Evolutionary conservation across 2,888 invertebrate genomes (phyloP).

Genomic region (Synanthedon vespiformis): DNA sequence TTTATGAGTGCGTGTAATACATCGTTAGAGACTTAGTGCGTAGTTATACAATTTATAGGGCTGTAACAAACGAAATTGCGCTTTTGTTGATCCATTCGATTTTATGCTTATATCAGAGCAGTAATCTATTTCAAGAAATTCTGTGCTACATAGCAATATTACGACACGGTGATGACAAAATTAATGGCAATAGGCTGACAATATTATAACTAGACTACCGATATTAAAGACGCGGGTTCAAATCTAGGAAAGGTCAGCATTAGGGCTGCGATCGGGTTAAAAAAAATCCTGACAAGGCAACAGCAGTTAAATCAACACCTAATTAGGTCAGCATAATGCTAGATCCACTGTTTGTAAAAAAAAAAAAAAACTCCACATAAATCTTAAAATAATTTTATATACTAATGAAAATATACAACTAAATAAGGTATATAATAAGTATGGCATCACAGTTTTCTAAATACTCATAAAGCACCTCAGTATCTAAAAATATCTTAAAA

Average conservation of each 20-base stretch:
- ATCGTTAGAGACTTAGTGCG: not conserved
- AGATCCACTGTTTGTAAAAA: not conserved
- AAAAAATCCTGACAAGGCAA: no score
- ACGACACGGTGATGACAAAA: no score
- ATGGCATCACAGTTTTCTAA: constrained; percentile 19
- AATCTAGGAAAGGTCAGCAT: no score
- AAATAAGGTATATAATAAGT: constrained; percentile 3
- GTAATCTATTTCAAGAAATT: no score
- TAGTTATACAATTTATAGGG: not conserved
- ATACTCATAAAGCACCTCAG: constrained; percentile 6
- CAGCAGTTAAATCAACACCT: not conserved
- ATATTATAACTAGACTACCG: no score
- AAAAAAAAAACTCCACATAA: not conserved
- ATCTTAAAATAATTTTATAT: not conserved
- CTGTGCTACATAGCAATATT: no score
- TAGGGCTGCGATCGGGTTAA: no score
- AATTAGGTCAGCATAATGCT: not conserved
- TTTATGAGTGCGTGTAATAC: not conserved
- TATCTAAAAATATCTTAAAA: no score
- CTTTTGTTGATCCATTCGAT: not conserved
- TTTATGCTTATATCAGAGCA: not conserved
- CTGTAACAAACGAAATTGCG: not conserved
- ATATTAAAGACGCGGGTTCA: no score
- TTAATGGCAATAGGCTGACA: no score
- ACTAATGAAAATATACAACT: not conserved